Conservation (phyloP, 2,888 invertebrate genomes). For the Aethes cnicana region DNA sequence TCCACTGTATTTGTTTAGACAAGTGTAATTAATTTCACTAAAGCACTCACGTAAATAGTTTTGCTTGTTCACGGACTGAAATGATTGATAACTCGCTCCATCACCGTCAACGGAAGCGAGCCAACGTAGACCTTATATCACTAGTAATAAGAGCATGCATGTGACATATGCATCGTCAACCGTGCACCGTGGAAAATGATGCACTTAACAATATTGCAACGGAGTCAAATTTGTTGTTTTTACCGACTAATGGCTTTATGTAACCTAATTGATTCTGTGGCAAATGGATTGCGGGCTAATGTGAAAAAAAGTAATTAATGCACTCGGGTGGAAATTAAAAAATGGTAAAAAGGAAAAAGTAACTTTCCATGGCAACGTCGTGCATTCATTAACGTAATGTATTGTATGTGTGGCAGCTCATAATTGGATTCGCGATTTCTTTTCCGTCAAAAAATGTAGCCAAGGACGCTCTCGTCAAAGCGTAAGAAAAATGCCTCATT, state of each 20-base stretch:
- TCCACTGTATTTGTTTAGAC: slow-evolving; percentile 54
- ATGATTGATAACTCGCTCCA: slow-evolving; percentile 55
- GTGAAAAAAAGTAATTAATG: slow-evolving; percentile 46
- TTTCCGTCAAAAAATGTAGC: background rate
- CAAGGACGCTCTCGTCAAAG: no score
- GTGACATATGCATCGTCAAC: slow-evolving; percentile 41
- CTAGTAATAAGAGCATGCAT: slow-evolving; percentile 5
- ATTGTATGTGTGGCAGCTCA: background rate
- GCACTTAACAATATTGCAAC: slow-evolving; percentile 63
- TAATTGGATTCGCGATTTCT: background rate
- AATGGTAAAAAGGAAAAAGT: slow-evolving; percentile 14
- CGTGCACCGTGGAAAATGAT: slow-evolving; percentile 51
- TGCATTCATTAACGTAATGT: slow-evolving; percentile 19
- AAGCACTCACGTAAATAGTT: slow-evolving; percentile 56
- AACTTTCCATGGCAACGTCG: background rate
- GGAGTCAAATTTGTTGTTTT: slow-evolving; percentile 56
- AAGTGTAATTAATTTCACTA: slow-evolving; percentile 50
- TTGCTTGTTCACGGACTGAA: slow-evolving; percentile 47
- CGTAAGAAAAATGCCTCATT: no score
- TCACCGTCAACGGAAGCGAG: background rate
- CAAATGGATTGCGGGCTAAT: slow-evolving; percentile 43
- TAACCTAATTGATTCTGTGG: slow-evolving; percentile 37
- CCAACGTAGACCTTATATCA: background rate
- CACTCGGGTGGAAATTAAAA: slow-evolving; percentile 26
- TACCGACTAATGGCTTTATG: slow-evolving; percentile 32